Base-by-base conservation (phyloP, 2,888 invertebrate species). In the Cerceris rybyensis region DNA sequence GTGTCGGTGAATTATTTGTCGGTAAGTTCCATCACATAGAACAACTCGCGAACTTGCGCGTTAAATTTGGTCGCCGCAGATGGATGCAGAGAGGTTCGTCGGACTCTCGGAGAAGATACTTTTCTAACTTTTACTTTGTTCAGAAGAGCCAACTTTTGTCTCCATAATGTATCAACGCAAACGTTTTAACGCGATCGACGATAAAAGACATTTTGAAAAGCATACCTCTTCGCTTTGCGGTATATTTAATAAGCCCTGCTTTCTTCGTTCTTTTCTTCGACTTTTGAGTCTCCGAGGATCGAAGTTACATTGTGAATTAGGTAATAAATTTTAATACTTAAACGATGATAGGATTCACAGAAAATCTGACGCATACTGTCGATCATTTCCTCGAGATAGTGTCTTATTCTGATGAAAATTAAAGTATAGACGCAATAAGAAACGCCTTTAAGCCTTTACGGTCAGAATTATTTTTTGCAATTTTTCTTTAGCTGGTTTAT, bases 91-190 rank as follows among this genome's bases (percentile, higher is more conserved):
- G 70, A 70, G 54, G 68, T 66, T 60, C 75, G 75, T 68, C 77
- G 57, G 42, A 55, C 74, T 46, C 17, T 69, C 65, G 0, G 13
- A 42, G 60, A 57, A 28, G 66, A 80, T 55, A 54, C 80, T 75
- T 75, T 68, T 64, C 55, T 57, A 80, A 80, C 80, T 80, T 80
- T 74, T 65, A 65, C 64, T 61, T 46, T 41, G 57, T 41, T 70
- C 75, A 65, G 65, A 75, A 49, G 70, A 60, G 52, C 80, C 42
- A 80, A 80, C 80, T 80, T 80, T 80, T 80, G 80, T 80, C 75
- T 80, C 80, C 80, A 80, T 80, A 80, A 80, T 80, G 80, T 80
- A 80, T 80, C 80, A 80, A 80, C 80, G 80, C 70, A 75, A 80
- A 75, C 80, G 75, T 80, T 80, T 80, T 71, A 80, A 64, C 80